Evolutionary conservation across 2,797 vertebrate genomes (phyloP), one percentile per base, ranked within the genome.

Genomic region (Catamblyrhynchus diadema): DNA sequence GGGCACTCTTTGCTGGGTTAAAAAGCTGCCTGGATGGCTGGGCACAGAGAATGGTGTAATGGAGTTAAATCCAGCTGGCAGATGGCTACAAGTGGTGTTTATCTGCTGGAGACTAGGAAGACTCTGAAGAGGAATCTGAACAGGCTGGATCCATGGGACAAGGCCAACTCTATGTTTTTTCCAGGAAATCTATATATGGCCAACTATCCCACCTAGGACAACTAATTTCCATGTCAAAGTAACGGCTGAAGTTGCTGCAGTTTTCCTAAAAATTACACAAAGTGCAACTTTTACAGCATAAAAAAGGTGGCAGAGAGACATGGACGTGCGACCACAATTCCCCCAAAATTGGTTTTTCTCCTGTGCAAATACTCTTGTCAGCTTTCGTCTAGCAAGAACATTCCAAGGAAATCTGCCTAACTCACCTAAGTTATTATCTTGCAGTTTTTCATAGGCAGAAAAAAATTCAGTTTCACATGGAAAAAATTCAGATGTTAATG

Each of bases 1-100:
- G 5, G 10, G 5, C 25, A 47, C n/a, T 24, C 61, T 24, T 13
- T 0, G 0, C 27, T n/a, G 61, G 10, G 37, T 59, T 44, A 44
- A 59, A n/a, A 37, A 51, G 17, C 27, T 66, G 27, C 45, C 27
- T 37, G 45, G 45, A 20, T 51, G 39, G n/a, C 19, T 51, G 45
- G 53, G 15, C 53, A 66, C 37, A 51, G 45, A 44, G 15, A 66
- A 24, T 13, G 23, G 15, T 59, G 7, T 16, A 59, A n/a, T 11
- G 14, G 51, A 66, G 15, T 51, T n/a, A 44, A 66, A 59, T 37
- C 37, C 37, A 37, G 37, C 44, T 57, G 42, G 81, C 42, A 64
- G 33, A 54, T 66, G 32, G 69, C 35, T 33, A 20, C 6, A 54
- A 48, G 47, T 24, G 41, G 30, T n/a, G 15, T 37, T 60, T 41